phyloP scores from a whole-genome alignment of 2,113 vertebrate species.

The Uria aalge region DNA sequence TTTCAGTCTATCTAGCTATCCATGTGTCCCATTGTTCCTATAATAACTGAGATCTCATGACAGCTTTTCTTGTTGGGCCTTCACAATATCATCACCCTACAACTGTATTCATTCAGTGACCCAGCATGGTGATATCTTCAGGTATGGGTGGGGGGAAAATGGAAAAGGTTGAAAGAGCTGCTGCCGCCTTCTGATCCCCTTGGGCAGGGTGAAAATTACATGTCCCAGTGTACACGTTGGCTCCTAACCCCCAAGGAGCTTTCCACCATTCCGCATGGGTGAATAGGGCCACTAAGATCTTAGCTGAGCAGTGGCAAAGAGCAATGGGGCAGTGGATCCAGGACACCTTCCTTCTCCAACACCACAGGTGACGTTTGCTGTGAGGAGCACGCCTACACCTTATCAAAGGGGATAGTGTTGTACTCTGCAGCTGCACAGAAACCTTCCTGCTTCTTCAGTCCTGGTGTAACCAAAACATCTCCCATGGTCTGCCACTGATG shows the following conservation, averaged over 20 bases:
- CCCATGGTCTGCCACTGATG: background rate
- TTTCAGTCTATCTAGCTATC: background rate
- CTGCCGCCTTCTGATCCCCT: rapidly evolving
- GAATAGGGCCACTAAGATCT: background rate
- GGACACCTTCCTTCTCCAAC: background rate
- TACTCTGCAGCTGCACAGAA: background rate
- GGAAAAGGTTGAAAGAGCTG: background rate
- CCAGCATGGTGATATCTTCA: background rate
- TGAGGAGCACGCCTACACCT: background rate
- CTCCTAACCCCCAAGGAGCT: background rate
- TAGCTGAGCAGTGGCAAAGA: background rate
- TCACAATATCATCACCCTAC: background rate
- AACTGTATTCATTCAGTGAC: background rate
- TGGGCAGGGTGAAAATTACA: background rate
- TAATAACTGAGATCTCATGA: background rate
- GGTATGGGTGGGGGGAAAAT: rapidly evolving
- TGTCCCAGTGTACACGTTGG: rapidly evolving
- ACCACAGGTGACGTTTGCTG: background rate
- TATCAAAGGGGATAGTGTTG: background rate
- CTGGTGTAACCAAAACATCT: background rate
- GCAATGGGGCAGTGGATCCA: background rate
- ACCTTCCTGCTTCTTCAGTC: background rate
- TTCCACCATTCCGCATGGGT: background rate
- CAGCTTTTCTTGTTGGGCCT: background rate
- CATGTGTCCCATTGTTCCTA: background rate